Conservation (phyloP, 2,113 vertebrate species). For the Poecile atricapillus region DNA sequence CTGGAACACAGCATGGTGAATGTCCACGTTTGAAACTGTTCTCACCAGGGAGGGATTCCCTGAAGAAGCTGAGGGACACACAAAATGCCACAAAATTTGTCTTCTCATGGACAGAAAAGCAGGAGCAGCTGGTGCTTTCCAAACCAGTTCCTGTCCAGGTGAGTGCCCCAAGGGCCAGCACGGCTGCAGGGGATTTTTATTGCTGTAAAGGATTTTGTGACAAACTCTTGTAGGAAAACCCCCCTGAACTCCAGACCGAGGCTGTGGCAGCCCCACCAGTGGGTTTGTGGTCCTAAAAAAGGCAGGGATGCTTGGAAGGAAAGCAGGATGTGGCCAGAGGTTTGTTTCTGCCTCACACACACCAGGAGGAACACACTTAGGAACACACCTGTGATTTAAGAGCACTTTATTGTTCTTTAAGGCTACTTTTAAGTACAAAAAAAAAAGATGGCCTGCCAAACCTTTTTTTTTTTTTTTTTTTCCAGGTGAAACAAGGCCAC, state of each 20-base stretch:
- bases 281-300: rapidly evolving
- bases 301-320: background rate
- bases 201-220: background rate
- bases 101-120: background rate
- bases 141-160: background rate
- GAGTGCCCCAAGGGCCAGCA: background rate
- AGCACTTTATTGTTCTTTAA: conserved; percentile 99
- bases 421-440: conserved; percentile 98
- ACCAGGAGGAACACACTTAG: background rate
- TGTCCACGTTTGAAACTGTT: rapidly evolving
- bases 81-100: background rate
- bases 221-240: rapidly evolving
- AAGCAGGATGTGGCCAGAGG: rapidly evolving
- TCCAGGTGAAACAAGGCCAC: conserved; percentile 93
- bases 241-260: rapidly evolving
- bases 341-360: background rate
- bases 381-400: conserved; percentile 85
- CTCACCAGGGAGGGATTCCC: rapidly evolving
- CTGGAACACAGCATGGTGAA: rapidly evolving
- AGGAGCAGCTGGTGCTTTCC: background rate
- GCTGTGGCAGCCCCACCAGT: rapidly evolving
- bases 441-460: conserved; percentile 99
- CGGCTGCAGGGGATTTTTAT: rapidly evolving
- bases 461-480: conserved; percentile 78
- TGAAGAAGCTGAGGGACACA: background rate